Base-by-base conservation (phyloP, 2,888 invertebrate genomes). In the Phlogophora meticulosa region DNA sequence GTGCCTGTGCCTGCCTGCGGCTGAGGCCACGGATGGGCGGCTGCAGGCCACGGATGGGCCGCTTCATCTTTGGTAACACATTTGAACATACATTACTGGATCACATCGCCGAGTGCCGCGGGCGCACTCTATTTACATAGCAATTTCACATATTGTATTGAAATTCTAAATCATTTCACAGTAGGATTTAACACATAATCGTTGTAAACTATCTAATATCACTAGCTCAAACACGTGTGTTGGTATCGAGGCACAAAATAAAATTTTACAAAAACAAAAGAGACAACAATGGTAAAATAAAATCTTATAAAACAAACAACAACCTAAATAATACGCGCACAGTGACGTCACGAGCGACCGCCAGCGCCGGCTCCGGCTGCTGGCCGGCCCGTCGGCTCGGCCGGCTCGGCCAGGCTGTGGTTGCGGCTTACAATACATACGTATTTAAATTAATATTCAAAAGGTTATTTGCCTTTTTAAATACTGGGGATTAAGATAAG, bases 231-330 rank as follows among this genome's bases (percentile, higher is more conserved):
- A 85, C 79, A 72, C 83, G 65, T 80, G 81, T 81, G 76, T 82
- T 74, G 83, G 87, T 86, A 80, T 82, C 86, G 90, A 88, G 90
- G 93, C 92, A 83, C 88, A 87, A 93, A 94, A 94, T 94, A 94
- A 93, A 93, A 92, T 90, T 93, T 90, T 83, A 82, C 77, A 89
- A 90, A 93, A 92, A 80, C 79, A 81, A 93, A 93, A 80, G 86
- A 90, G 86, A 91, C 86, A 94, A 94, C 93, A 93, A 91, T 83
- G 87, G 88, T 92, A 93, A 93, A 94, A 93, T 92, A 93, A 93
- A 92, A 90, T 88, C 85, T 85, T 90, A 91, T 84, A 93, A 92
- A 94, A 93, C 90, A 89, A 91, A 89, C 82, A 89, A 91, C 91
- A 92, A 92, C 89, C 87, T 87, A 88, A 89, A 86, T 77, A 80